Evolutionary conservation across 30 jellyfish, hydroid and myxozoan genomes (phyloP), one percentile per base, ranked within the genome.

Genomic region (Hydractinia symbiolongicarpus): DNA sequence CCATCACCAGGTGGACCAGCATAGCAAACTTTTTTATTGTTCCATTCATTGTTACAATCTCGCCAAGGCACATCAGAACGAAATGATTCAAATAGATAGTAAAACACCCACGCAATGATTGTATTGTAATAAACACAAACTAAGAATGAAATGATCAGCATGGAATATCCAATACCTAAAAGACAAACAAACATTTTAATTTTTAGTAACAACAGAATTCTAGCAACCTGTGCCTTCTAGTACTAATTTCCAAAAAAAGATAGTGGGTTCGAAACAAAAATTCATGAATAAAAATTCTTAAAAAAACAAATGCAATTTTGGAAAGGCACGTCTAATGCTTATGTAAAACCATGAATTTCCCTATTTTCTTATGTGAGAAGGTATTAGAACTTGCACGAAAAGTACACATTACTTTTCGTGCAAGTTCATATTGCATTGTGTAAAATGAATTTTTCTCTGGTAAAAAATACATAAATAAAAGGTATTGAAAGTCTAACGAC

Each of bases 11-110:
- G 19, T 50, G 87, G 80, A 5, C 87, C 88, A n/a, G 89, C 86
- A 51, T 77, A 87, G 44, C 81, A 81, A 54, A 87, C 73, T 13
- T 84, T 53, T 30, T 79, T 67, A 4, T 90, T 83, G 87, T 88
- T 88, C 96, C 96, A 88, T 16, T 54, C 44, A 54, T 88, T 88
- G 20, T 50, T 78, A 60, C 96, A 88, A 75, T 88, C 90, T 61
- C 86, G 72, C 96, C 96, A 88, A 8, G 96, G 96, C 5, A 88
- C 96, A 50, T 88, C 96, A 30, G 94, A 69, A 19, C 96, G 84
- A 66, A 88, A 88, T 53, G 96, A 88, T 53, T 88, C 89, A 62
- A 88, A 88, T 64, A 88, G 84, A 67, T 82, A 88, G 72, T 82
- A 88, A 19, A 88, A 78, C 60, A 86, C 81, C 96, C 96, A 88